Conservation (phyloP, 53 echinoderm and acorn worm genomes). For the Echinometra lucunter region DNA sequence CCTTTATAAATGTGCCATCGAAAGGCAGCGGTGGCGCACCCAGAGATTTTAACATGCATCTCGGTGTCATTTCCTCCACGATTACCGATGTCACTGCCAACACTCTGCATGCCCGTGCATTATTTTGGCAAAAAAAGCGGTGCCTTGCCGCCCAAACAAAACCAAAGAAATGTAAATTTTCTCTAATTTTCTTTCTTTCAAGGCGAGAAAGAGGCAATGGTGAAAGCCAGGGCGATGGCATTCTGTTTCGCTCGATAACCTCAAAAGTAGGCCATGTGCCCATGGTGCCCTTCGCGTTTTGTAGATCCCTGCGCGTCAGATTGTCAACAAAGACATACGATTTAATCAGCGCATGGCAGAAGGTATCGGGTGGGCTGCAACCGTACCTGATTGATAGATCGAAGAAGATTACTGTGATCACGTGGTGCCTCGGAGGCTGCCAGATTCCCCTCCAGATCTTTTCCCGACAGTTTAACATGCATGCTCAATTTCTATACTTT, state of each 20-base stretch:
- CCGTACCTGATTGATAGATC: slow-evolving; percentile 59
- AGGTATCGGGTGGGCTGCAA: slow-evolving; percentile 62
- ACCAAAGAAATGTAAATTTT: slow-evolving; percentile 50
- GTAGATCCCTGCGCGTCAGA: slow-evolving; percentile 22
- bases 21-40: slow-evolving; percentile 7
- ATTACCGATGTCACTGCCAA: neutral
- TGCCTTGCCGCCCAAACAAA: neutral
- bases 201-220: slow-evolving; percentile 7
- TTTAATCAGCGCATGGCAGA: slow-evolving; percentile 59
- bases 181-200: slow-evolving; percentile 6
- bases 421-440: slow-evolving; percentile 35
- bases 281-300: slow-evolving; percentile 50
- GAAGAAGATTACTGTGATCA: slow-evolving; percentile 44
- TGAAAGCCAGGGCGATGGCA: neutral
- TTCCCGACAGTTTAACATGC: neutral
- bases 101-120: neutral
- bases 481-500: neutral
- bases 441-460: neutral
- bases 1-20: neutral
- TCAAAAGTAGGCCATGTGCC: slow-evolving; percentile 54
- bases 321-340: slow-evolving; percentile 53
- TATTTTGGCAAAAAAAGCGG: neutral
- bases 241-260: slow-evolving; percentile 44
- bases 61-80: slow-evolving; percentile 2
- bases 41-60: neutral